Conservation (phyloP, 2,113 vertebrate species). For the Eretmochelys imbricata region DNA sequence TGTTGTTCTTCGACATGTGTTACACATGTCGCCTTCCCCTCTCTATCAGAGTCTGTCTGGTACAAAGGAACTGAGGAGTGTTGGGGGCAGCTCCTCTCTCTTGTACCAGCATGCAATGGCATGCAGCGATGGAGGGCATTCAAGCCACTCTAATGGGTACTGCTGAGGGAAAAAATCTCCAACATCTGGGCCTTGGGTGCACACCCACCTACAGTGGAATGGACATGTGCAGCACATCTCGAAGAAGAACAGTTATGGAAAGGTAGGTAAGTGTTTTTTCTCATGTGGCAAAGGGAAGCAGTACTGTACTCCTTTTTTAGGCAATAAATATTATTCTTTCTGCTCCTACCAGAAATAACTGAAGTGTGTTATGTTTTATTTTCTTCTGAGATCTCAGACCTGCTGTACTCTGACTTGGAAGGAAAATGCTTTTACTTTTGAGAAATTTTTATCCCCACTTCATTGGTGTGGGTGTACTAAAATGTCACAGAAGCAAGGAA, state of each 20-base stretch:
- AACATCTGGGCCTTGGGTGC: neutral
- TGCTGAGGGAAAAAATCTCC: neutral
- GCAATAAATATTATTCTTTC: neutral
- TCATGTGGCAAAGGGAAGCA: neutral
- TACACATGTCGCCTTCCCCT: neutral
- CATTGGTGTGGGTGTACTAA: neutral
- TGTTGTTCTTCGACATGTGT: neutral
- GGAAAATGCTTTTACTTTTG: neutral
- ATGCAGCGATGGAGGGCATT: neutral
- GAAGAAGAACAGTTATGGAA: neutral
- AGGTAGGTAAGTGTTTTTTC: neutral
- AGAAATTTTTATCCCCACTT: neutral
- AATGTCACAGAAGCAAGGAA: slow-evolving; percentile 1
- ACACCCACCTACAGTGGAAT: neutral
- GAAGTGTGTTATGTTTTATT: neutral
- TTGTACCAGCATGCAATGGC: neutral
- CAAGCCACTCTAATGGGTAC: neutral
- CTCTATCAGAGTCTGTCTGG: neutral
- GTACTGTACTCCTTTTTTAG: slow-evolving; percentile 27
- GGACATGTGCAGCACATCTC: neutral
- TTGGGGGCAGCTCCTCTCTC: neutral
- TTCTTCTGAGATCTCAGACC: neutral
- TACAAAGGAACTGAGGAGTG: neutral
- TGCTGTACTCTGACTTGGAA: neutral
- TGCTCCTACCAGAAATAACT: neutral